A percentile compares a stretch with the other conserved stretches of the same genome.
Evolutionary conservation across 2,888 invertebrate genomes (phyloP).

Genomic region (Polylopha cassiicola): DNA sequence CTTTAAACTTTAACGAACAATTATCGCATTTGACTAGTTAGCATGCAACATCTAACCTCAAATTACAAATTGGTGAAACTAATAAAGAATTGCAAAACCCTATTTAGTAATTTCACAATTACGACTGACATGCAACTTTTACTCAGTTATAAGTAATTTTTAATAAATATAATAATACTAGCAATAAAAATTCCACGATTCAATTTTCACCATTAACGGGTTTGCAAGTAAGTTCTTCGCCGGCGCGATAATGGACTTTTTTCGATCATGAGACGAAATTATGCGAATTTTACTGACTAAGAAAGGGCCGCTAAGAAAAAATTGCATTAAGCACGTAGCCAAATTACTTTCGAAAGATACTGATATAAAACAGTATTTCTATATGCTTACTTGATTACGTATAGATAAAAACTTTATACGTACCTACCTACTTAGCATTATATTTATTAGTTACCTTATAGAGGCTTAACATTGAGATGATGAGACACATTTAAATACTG

Average conservation of each 20-base stretch:
- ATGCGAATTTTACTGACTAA: slow-evolving; percentile 35
- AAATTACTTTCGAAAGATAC: slow-evolving; percentile 52
- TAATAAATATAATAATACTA: slow-evolving; percentile 19
- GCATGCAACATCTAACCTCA: slow-evolving; percentile 10
- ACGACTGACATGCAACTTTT: slow-evolving; percentile 3
- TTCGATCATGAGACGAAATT: slow-evolving; percentile 31
- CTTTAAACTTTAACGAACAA: too few species aligned
- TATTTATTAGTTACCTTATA: too few species aligned
- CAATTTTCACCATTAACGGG: slow-evolving; percentile 33
- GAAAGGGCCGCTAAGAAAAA: slow-evolving; percentile 42
- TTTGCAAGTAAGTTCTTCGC: slow-evolving; percentile 31
- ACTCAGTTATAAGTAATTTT: slow-evolving; percentile 1
- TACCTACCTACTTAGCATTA: too few species aligned
- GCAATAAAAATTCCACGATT: slow-evolving; percentile 25
- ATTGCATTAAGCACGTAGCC: slow-evolving; percentile 55
- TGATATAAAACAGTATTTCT: slow-evolving; percentile 53
- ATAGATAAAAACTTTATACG: too few species aligned
- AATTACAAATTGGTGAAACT: slow-evolving; percentile 5
- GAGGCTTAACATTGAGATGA: too few species aligned
- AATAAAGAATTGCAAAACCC: slow-evolving; percentile 13
- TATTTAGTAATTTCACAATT: slow-evolving; percentile 11
- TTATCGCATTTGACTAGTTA: too few species aligned
- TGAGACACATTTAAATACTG: slow-evolving; percentile 6
- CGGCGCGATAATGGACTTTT: slow-evolving; percentile 30
- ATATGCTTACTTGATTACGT: slow-evolving; percentile 44